Evolutionary conservation across 2,113 vertebrate genomes (phyloP), one percentile per base, ranked within the genome.

Genomic region (Penelope pileata): DNA sequence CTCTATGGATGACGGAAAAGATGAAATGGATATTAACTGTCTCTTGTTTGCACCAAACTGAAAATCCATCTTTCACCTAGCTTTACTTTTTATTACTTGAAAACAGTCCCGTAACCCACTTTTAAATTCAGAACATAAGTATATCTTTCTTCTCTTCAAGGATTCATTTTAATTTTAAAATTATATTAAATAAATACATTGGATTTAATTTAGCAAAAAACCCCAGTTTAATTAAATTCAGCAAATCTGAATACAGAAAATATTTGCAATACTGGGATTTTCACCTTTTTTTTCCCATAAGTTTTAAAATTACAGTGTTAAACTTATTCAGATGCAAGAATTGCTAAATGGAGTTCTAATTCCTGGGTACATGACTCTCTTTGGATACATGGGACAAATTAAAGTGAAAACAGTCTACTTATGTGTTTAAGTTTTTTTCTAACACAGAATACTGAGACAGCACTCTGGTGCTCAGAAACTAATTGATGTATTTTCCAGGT

Each of bases 1-100:
- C 87, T 91, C 58, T 38, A 60, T 83, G 72, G 75, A 86, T 90
- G 50, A 89, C 86, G 27, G 17, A 87, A 94, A 92, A 91, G 43
- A 89, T 72, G 32, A 96, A 96, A 94, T 62, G 42, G 48, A 68
- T 93, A 79, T 93, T 96, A 94, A 94, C 66, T 29, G 53, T 86
- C 42, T 27, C 27, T 67, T 18, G 34, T 92, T 95, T 91, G n/a
- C 51, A 81, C 48, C 76, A 81, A 59, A 81, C 13, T 64, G 30
- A 67, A 96, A 86, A 95, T 67, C 36, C 86, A 51, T 94, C 51
- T 87, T 95, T 86, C 51, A 78, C 32, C 11, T 75, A 79, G 54
- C 14, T 80, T 58, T 77, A 66, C 12, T 47, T 89, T 64, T 87
- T 63, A 34, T 83, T 80, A 74, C 74, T 78, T 59, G 22, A 56